Percentiles rank a stretch among this genome's conserved stretches.
Conservation (phyloP, 2,113 vertebrate species). For the Engraulis encrasicolus region DNA sequence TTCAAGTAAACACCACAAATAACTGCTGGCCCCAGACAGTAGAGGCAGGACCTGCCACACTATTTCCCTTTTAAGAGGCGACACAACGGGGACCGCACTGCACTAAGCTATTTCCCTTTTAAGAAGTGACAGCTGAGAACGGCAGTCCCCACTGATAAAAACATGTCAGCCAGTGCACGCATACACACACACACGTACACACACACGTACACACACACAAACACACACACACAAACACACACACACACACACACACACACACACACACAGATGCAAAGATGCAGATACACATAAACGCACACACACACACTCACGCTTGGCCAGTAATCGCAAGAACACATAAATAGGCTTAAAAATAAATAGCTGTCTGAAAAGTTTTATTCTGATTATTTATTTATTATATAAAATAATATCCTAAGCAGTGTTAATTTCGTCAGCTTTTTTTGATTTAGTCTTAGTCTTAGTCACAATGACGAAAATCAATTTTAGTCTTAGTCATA, state of each 20-base stretch:
- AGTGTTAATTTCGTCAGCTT: no score
- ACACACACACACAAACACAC: background rate
- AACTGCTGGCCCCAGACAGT: background rate
- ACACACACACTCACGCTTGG: background rate
- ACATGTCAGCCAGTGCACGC: background rate
- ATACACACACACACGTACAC: background rate
- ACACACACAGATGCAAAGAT: background rate
- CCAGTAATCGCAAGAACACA: background rate
- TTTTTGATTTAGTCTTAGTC: no score
- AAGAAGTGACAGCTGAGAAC: background rate
- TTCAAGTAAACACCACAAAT: background rate
- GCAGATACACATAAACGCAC: background rate
- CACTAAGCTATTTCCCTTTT: background rate
- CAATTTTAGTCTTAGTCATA: no score
- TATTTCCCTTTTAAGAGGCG: background rate
- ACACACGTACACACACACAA: background rate
- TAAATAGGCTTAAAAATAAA: background rate
- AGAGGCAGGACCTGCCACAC: background rate
- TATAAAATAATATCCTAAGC: no score
- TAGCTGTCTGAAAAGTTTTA: conserved; percentile 2
- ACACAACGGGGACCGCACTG: no score
- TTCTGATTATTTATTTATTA: background rate
- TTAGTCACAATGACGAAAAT: no score
- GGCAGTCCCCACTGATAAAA: background rate
- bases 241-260: background rate